These are phyloP conservation scores for Pollimyrus isidori DNA, from an alignment of 2,113 vertebrate genomes.

Conservation along the genomic window DNA sequence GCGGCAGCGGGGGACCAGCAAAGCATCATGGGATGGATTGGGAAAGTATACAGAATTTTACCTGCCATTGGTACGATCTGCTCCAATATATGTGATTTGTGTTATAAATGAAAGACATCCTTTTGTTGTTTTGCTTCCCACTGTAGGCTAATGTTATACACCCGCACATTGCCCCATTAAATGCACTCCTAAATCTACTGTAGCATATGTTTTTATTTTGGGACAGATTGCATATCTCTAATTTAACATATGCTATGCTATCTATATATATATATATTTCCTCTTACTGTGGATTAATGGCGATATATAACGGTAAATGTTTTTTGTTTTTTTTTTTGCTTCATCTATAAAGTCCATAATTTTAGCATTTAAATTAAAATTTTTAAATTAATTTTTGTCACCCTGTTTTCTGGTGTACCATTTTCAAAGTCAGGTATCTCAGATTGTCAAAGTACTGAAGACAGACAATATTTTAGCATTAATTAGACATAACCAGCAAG, in stretches of 20 bases:
- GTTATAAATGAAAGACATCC: slow-evolving; percentile 80
- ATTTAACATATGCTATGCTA: background rate
- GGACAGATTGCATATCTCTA: slow-evolving; percentile 9
- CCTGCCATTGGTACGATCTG: slow-evolving; percentile 98
- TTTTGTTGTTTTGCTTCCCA: slow-evolving; percentile 74
- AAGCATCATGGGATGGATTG: slow-evolving; percentile 99
- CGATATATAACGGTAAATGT: background rate
- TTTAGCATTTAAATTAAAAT: background rate
- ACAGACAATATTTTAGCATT: background rate
- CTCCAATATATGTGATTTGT: slow-evolving; percentile 98
- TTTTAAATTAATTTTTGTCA: background rate
- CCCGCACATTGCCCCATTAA: background rate
- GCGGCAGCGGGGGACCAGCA: slow-evolving; percentile 99
- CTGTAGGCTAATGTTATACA: slow-evolving; percentile 63
- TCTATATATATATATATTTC: background rate
- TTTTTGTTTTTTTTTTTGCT: background rate
- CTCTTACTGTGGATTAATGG: background rate
- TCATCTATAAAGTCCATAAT: background rate
- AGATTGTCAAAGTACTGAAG: background rate
- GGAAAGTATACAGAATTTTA: slow-evolving; percentile 99
- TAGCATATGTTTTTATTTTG: background rate
- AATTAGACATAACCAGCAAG: background rate
- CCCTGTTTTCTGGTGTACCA: background rate
- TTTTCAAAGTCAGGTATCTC: background rate
- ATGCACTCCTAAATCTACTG: slow-evolving; percentile 6